Evolutionary conservation across 2,888 invertebrate species (phyloP).

Genomic region (Caenorhabditis imperialis): DNA sequence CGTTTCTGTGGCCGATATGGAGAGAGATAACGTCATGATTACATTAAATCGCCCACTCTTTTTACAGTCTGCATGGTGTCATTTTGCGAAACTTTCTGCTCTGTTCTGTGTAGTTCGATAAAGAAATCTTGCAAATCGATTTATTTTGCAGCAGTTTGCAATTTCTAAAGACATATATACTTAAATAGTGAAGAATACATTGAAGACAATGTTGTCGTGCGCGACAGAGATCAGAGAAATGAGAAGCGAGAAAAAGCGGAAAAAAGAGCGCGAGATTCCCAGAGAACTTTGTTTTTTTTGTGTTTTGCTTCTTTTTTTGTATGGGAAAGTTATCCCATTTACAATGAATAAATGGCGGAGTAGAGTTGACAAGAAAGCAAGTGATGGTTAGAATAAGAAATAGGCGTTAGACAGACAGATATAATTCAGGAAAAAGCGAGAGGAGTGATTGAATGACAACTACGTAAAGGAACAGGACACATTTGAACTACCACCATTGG

Average conservation of each 20-base stretch:
- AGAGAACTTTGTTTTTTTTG: background rate
- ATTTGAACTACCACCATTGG: slow-evolving; percentile 25
- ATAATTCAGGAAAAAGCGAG: too few relatives aligned
- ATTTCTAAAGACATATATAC: too few relatives aligned
- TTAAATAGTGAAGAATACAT: too few relatives aligned
- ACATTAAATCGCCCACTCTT: too few relatives aligned
- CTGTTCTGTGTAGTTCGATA: too few relatives aligned
- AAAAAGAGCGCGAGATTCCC: background rate
- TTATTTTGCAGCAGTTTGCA: slow-evolving; percentile 1
- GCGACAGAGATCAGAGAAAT: slow-evolving; percentile 10
- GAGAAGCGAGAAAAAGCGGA: slow-evolving; percentile 7
- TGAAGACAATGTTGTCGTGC: too few relatives aligned
- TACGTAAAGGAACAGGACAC: slow-evolving; percentile 14
- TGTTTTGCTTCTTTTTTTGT: background rate
- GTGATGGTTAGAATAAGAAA: background rate
- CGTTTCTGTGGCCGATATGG: background rate
- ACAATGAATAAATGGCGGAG: too few relatives aligned
- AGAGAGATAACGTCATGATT: slow-evolving; percentile 4
- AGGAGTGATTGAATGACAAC: too few relatives aligned
- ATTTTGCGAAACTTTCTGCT: too few relatives aligned
- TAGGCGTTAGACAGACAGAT: too few relatives aligned
- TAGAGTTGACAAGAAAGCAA: background rate
- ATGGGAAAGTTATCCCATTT: too few relatives aligned
- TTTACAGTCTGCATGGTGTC: too few relatives aligned
- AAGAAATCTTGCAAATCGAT: background rate